Evolutionary conservation across 2,113 vertebrate species (phyloP).

Genomic region (Cyprinodon tularosa): DNA sequence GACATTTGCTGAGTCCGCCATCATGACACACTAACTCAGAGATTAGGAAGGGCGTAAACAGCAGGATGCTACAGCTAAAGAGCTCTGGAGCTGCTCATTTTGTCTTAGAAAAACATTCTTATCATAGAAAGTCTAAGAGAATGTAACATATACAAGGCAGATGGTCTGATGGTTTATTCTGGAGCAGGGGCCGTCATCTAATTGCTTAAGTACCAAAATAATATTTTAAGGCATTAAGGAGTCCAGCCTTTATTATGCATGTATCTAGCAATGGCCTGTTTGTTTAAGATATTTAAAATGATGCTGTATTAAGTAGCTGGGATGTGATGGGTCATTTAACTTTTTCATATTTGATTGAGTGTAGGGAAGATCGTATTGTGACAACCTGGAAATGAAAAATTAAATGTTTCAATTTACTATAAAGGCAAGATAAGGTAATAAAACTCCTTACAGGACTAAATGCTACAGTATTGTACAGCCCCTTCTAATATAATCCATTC

Average conservation of each 20-base stretch:
- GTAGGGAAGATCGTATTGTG: background rate
- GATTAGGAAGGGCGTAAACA: slow-evolving; percentile 43
- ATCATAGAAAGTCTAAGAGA: too few species aligned
- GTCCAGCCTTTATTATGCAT: background rate
- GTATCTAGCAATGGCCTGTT: background rate
- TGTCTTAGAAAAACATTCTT: slow-evolving; percentile 12
- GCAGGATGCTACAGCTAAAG: slow-evolving; percentile 49
- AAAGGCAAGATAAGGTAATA: background rate
- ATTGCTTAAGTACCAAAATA: background rate
- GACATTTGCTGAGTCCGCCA: slow-evolving; percentile 29
- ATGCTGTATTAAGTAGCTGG: background rate
- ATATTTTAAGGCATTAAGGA: background rate
- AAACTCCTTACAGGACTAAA: background rate
- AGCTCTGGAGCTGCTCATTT: slow-evolving; percentile 42
- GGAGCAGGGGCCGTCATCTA: background rate
- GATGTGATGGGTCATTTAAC: background rate
- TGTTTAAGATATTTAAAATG: background rate
- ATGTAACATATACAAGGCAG: too few species aligned
- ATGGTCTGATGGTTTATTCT: background rate
- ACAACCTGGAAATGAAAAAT: background rate
- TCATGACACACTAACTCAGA: slow-evolving; percentile 45
- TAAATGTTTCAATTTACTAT: background rate
- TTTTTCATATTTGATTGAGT: background rate
- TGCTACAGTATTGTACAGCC: too few species aligned
- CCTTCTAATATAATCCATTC: background rate